Conservation (phyloP, 1,140 invertebrate genomes). For the Liolophura sinensis region DNA sequence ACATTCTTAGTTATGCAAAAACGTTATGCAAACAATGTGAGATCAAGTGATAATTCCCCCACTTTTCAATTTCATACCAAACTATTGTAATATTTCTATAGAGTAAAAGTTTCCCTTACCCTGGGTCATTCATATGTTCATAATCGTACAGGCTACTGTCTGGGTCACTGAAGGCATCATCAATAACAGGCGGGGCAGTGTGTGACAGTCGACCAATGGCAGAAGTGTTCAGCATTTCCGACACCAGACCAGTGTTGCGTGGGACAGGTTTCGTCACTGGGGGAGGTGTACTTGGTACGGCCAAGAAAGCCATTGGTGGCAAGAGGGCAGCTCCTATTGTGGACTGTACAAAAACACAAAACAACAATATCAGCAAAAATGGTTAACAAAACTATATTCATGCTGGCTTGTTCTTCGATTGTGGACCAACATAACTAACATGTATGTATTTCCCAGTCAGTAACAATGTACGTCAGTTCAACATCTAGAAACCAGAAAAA, state of each 20-base stretch:
- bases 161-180: slow-evolving; percentile 39
- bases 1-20: not conserved
- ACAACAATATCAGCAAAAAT: too few relatives aligned
- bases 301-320: slow-evolving; percentile 34
- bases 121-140: slow-evolving; percentile 34
- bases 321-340: slow-evolving; percentile 36
- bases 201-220: slow-evolving; percentile 22
- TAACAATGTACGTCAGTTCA: too few relatives aligned
- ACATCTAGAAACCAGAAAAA: too few relatives aligned
- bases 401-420: too few relatives aligned
- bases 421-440: too few relatives aligned
- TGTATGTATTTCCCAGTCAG: too few relatives aligned
- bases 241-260: slow-evolving; percentile 21
- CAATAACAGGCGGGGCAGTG: slow-evolving; percentile 8
- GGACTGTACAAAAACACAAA: slow-evolving; percentile 23
- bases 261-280: slow-evolving; percentile 22
- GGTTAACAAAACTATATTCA: too few relatives aligned
- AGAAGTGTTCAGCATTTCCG: slow-evolving; percentile 30
- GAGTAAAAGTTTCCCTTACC: slow-evolving; percentile 5
- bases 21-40: slow-evolving; percentile 33
- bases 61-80: not conserved
- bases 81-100: not conserved
- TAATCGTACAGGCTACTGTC: slow-evolving; percentile 52
- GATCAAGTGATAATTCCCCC: not conserved
- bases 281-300: slow-evolving; percentile 38